These are phyloP conservation scores for Antennarius striatus DNA, from an alignment of 2,113 vertebrate species.

Conservation along the genomic window DNA sequence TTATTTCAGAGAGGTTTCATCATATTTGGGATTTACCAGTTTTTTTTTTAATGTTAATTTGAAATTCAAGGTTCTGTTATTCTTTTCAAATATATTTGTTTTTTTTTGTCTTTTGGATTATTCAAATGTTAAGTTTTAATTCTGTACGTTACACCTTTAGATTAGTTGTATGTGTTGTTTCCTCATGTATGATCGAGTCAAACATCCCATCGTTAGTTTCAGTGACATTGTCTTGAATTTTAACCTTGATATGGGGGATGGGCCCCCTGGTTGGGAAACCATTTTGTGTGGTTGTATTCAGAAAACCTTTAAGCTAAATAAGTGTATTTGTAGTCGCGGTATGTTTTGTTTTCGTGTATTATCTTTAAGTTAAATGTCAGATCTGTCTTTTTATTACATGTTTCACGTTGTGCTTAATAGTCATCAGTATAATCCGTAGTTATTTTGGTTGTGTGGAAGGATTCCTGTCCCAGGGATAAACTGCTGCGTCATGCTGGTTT, in stretches of 20 bases:
- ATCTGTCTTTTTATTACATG: not conserved
- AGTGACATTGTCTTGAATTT: constrained; percentile 72
- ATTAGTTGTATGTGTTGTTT: too few species aligned
- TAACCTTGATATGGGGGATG: constrained; percentile 83
- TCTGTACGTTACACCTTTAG: not conserved
- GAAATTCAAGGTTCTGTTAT: constrained; percentile 33
- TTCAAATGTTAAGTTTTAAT: not conserved
- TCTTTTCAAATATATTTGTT: not conserved
- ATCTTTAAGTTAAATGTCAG: too few species aligned
- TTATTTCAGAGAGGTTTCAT: constrained; percentile 68
- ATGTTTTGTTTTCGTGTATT: too few species aligned
- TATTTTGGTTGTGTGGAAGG: too few species aligned
- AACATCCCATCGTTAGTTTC: constrained; percentile 9
- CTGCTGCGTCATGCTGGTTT: constrained; percentile 74
- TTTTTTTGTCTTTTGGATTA: constrained; percentile 2
- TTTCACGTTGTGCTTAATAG: not conserved
- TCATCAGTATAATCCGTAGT: too few species aligned
- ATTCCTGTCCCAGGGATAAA: constrained; percentile 16
- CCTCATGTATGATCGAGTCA: too few species aligned
- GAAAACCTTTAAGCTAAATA: too few species aligned
- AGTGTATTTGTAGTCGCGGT: too few species aligned
- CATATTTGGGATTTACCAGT: constrained; percentile 64
- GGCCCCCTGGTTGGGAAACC: constrained; percentile 68
- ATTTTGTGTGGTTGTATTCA: constrained; percentile 23
- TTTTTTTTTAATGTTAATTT: constrained; percentile 20